Conservation (phyloP, 2,797 vertebrate species). For the Sciurus vulgaris region DNA sequence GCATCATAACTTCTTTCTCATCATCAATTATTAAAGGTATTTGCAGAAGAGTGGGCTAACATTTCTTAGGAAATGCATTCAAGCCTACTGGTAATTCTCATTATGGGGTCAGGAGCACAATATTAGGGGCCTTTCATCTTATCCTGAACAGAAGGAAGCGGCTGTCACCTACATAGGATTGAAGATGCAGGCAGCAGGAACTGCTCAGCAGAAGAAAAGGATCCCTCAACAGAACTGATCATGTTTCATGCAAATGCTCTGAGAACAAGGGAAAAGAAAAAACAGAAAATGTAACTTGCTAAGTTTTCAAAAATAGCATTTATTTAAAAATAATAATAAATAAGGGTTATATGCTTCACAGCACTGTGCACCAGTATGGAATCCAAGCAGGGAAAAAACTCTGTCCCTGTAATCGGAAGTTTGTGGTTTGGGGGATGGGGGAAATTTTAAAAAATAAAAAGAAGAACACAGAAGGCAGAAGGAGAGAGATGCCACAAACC, state of each 20-base stretch:
- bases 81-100: conserved; percentile 69
- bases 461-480: not conserved
- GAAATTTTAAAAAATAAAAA: not conserved
- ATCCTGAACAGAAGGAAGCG: not conserved
- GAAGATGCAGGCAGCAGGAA: not conserved
- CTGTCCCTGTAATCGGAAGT: not conserved
- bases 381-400: not conserved
- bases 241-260: conserved; percentile 54
- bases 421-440: not conserved
- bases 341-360: not conserved
- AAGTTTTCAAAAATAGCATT: conserved; percentile 4
- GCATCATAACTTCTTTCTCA: conserved; percentile 15
- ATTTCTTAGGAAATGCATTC: not conserved
- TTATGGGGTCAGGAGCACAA: not conserved
- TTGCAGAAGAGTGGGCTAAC: conserved; percentile 1
- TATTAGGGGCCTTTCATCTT: conserved; percentile 42
- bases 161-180: not conserved
- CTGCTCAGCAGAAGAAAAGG: conserved; percentile 17
- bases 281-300: conserved; percentile 13
- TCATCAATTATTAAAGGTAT: conserved; percentile 72
- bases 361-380: not conserved
- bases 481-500: not conserved
- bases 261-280: conserved; percentile 43
- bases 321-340: conserved; percentile 1
- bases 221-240: not conserved